Evolutionary conservation across 2,113 vertebrate species (phyloP), one percentile per base, ranked within the genome.

Genomic region (Centropus unirufus): DNA sequence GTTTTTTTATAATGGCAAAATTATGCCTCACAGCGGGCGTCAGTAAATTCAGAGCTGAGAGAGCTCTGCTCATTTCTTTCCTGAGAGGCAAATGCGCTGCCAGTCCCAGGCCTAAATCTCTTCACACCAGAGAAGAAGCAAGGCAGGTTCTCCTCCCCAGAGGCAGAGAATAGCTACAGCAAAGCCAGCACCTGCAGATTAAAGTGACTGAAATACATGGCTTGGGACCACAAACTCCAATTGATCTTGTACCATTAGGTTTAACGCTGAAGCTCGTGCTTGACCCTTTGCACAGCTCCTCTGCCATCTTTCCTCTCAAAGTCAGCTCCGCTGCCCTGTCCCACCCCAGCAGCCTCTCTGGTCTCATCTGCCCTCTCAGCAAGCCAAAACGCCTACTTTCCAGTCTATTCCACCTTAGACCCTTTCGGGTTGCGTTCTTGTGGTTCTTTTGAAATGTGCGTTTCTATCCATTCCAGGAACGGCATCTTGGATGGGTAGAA

Each of bases 1-100:
- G 24, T 2, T 58, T 40, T 83, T 80, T 93, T 67, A 11, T 94
- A 63, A 87, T 69, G 87, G 58, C 62, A 62, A 77, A 75, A 81
- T 77, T 40, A 70, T 66, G 39, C 55, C 36, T 90, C 26, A 24
- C 63, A 70, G 47, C 9, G 66, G 70, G 59, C 9, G 6, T 49
- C 46, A 52, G 17, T 66, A 62, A 88, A 89, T 79, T 58, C 69
- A 54, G 46, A 84, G 24, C 64, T 19, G 26, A 0, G 1, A 62
- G 42, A 54, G 40, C 52, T 72, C 57, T 22, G 18, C 64, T 47
- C 23, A 9, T 46, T 46, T 11, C 46, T 72, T 84, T 51, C 29
- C 42, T 47, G 73, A 54, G 76, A 36, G 34, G 49, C 52, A 90
- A n/a, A 77, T 22, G 6, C 26, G 2, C 6, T 77, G 67, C n/a